phyloP scores from a whole-genome alignment of 2,113 vertebrate species.

The Anoura caudifer region DNA sequence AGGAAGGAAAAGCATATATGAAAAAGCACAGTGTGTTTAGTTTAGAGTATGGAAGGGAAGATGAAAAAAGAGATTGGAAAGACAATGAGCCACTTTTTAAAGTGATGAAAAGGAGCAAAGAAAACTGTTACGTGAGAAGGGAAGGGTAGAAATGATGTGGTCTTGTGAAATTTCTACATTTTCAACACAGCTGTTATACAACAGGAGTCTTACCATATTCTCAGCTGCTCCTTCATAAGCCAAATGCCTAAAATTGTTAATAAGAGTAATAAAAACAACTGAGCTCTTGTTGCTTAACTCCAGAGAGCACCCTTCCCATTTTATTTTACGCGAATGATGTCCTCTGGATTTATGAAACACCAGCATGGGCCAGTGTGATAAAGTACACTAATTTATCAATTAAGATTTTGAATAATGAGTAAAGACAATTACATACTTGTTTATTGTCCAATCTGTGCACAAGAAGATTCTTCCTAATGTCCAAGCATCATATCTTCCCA shows the following conservation, averaged over 20 bases:
- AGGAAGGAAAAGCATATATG: background rate
- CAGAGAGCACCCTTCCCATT: background rate
- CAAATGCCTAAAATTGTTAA: background rate
- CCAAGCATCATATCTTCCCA: background rate
- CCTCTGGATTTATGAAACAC: background rate
- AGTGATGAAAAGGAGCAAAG: background rate
- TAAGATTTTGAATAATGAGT: background rate
- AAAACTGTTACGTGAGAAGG: background rate
- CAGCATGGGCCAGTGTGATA: too few relatives aligned
- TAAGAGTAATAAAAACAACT: background rate
- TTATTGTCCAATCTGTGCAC: background rate
- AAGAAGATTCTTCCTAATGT: background rate
- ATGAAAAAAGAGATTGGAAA: background rate
- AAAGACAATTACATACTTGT: background rate
- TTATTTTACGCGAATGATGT: background rate
- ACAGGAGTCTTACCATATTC: background rate
- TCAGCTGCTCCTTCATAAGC: background rate
- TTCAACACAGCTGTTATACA: background rate
- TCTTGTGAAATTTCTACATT: background rate
- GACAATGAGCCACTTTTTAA: background rate
- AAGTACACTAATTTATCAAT: background rate
- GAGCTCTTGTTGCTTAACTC: background rate
- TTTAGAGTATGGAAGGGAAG: background rate
- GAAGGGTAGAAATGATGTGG: background rate
- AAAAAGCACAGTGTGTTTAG: background rate